Base-by-base conservation (phyloP, 2,888 invertebrate species). In the Trachelus troglodyta region DNA sequence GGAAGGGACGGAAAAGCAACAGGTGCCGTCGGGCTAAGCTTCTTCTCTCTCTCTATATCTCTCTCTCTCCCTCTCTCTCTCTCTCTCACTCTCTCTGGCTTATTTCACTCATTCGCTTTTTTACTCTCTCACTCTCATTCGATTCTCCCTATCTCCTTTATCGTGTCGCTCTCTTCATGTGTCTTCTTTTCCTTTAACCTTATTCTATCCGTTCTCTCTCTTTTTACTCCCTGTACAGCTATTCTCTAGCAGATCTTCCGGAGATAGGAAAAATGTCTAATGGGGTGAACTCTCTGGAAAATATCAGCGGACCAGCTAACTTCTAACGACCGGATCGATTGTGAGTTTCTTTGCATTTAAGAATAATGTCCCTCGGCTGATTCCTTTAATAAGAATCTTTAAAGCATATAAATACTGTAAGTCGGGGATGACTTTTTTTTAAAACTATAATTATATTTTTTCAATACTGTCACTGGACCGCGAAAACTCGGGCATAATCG, bases 241-340 rank as follows among this genome's bases (percentile, higher is more conserved):
- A 83, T 84, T 83, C 84, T 84, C 83, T 79, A 84, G 83, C 86
- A 86, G 88, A 88, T 89, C 85, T 87, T 34, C 12, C 83, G 80
- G 85, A 89, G 90, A 90, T 89, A 90, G 89, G 87, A 88, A 88
- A 90, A 89, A 90, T 90, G 90, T 89, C 90, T 91, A 90, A 91
- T 91, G 90, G 91, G 88, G 90, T 90, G 90, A 90, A 91, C 89
- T 91, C 90, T 85, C 83, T 84, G 90, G 90, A 90, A 91, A 91
- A 91, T 90, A 88, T 87, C 87, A 79, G 84, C 83, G 84, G 84
- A 85, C 85, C 87, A 85, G 86, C 84, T 85, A 69, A 69, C 73
- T 78, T 75, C 37, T 78, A 78, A 37, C 86, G 82, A 75, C 85
- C 80, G 82, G 83, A 84, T 79, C 85, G 80, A 56, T 56, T 9